Evolutionary conservation across 2,113 vertebrate genomes (phyloP).

Genomic region (Gnathonemus echidnorhynchus): DNA sequence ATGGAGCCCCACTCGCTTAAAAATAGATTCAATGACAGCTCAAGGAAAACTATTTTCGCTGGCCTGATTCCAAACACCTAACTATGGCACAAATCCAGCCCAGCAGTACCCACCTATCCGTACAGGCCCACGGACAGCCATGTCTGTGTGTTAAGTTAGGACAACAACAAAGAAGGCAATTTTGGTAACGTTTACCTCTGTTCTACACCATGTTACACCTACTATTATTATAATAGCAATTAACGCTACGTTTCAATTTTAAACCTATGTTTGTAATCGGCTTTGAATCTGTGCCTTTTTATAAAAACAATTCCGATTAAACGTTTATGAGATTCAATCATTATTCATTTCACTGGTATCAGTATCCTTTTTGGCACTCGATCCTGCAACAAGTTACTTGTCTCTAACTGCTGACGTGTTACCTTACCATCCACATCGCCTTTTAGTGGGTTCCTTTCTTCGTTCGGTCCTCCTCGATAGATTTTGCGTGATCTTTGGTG

Average conservation of each 20-base stretch:
- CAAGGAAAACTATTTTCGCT: slow-evolving; percentile 16
- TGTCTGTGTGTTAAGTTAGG: not conserved
- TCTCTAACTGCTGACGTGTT: not conserved
- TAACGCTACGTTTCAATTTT: not conserved
- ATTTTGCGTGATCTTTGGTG: too few species aligned
- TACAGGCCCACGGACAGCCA: not conserved
- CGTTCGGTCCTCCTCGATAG: too few species aligned
- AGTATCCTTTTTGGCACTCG: not conserved
- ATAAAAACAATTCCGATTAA: not conserved
- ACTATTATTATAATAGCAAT: not conserved
- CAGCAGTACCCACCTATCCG: not conserved
- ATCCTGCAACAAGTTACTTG: not conserved
- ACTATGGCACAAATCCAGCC: not conserved
- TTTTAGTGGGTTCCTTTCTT: not conserved
- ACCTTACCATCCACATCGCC: not conserved
- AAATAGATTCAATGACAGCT: slow-evolving; percentile 6
- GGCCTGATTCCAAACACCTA: slow-evolving; percentile 10
- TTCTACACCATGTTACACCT: not conserved
- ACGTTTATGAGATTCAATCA: not conserved
- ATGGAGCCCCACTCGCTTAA: not conserved
- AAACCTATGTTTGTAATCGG: not conserved
- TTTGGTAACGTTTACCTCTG: not conserved
- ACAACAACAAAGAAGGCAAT: not conserved
- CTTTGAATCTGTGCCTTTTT: not conserved
- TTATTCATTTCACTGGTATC: not conserved